Evolutionary conservation across 2,797 vertebrate species (phyloP).

Genomic region (Eulemur albifrons): DNA sequence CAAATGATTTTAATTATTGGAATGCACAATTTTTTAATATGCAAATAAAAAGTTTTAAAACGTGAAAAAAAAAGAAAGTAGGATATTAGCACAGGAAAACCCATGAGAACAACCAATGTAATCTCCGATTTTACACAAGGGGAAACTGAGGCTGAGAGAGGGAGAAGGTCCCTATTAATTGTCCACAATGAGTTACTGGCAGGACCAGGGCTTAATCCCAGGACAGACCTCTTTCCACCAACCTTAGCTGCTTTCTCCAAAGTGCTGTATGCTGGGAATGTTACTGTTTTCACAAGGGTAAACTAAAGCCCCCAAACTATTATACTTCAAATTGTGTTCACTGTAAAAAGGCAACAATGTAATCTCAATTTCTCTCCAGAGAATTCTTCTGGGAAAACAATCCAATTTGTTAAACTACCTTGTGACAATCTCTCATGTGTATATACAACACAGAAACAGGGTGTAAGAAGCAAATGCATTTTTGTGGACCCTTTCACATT

Average conservation of each 20-base stretch:
- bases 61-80: not conserved
- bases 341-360: not conserved
- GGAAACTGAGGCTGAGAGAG: not conserved
- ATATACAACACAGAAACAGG: not conserved
- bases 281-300: not conserved
- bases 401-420: not conserved
- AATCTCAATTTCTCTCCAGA: not conserved
- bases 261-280: not conserved
- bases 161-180: not conserved
- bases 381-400: not conserved
- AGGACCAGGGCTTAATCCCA: not conserved
- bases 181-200: not conserved
- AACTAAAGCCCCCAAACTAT: not conserved
- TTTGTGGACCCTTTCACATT: not conserved
- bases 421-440: not conserved
- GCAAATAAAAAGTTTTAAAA: too few relatives aligned
- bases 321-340: constrained; percentile 26
- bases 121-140: not conserved
- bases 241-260: not conserved
- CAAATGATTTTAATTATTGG: constrained; percentile 93
- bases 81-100: not conserved
- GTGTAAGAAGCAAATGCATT: not conserved
- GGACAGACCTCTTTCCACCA: not conserved
- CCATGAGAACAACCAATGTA: not conserved
- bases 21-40: constrained; percentile 92